Percentiles rank a stretch among this genome's conserved stretches.
These are phyloP conservation scores for Apistogramma diplotaenia DNA, from an alignment of 2,113 vertebrate genomes.

Conservation along the genomic window DNA sequence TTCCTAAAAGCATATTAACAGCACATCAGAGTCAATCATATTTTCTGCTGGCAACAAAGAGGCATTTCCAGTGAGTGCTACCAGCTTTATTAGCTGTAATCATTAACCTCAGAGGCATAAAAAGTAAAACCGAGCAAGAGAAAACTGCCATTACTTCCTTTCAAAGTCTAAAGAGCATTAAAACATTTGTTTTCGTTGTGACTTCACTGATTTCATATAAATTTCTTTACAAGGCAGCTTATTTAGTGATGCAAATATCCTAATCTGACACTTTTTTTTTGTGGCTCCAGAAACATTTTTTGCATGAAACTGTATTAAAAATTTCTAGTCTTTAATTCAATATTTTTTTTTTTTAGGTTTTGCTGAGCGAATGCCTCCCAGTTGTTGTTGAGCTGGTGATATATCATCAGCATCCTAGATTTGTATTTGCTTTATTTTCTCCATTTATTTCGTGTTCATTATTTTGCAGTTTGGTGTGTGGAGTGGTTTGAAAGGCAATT, in stretches of 20 bases:
- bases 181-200: background rate
- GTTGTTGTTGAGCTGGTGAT: background rate
- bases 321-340: too few relatives aligned
- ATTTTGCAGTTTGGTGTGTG: background rate
- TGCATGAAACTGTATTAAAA: background rate
- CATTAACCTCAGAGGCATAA: background rate
- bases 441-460: background rate
- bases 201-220: background rate
- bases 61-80: background rate
- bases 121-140: background rate
- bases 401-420: background rate
- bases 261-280: background rate
- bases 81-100: background rate
- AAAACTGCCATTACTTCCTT: background rate
- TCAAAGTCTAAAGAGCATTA: background rate
- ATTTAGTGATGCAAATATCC: background rate
- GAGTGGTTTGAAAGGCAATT: too few relatives aligned
- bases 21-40: background rate
- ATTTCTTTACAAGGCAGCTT: background rate
- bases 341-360: background rate
- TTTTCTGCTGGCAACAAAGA: background rate
- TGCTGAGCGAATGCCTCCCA: background rate
- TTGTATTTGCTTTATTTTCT: background rate
- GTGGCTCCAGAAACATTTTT: too few relatives aligned
- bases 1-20: conserved; percentile 1